Conservation (phyloP, 2,113 vertebrate species). For the Scomber scombrus region DNA sequence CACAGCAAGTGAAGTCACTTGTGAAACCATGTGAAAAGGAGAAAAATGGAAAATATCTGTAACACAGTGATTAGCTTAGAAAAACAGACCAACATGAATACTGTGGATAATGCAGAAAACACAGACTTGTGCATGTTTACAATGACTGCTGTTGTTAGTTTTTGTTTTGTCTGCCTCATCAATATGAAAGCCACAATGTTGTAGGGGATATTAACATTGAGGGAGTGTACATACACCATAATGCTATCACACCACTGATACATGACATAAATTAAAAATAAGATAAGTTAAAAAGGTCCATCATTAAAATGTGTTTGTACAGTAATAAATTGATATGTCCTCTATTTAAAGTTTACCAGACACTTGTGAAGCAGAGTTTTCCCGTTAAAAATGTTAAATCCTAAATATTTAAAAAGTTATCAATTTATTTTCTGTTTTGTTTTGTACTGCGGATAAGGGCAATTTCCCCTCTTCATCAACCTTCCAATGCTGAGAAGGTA, state of each 20-base stretch:
- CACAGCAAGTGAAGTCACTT: slow-evolving; percentile 14
- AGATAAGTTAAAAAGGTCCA: slow-evolving; percentile 56
- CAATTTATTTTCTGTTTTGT: slow-evolving; percentile 25
- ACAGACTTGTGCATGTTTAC: background rate
- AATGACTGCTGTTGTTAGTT: background rate
- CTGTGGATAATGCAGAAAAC: slow-evolving; percentile 39
- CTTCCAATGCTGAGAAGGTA: slow-evolving; percentile 39
- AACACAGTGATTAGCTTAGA: slow-evolving; percentile 13
- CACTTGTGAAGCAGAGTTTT: slow-evolving; percentile 48
- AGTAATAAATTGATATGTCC: slow-evolving; percentile 79
- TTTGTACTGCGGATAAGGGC: slow-evolving; percentile 59
- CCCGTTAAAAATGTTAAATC: slow-evolving; percentile 57
- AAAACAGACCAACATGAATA: slow-evolving; percentile 27
- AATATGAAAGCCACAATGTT: slow-evolving; percentile 9
- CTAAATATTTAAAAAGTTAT: slow-evolving; percentile 54
- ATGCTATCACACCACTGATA: slow-evolving; percentile 29
- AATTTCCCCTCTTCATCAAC: slow-evolving; percentile 49
- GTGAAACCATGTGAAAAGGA: slow-evolving; percentile 51
- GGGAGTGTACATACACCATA: slow-evolving; percentile 36
- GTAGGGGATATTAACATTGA: slow-evolving; percentile 24
- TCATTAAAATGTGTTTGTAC: slow-evolving; percentile 65
- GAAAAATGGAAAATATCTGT: slow-evolving; percentile 3
- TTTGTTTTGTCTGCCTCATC: slow-evolving; percentile 11
- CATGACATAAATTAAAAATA: slow-evolving; percentile 69
- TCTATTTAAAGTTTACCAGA: slow-evolving; percentile 71